Percentiles rank a stretch among this genome's conserved stretches.
Evolutionary conservation across 2,113 vertebrate genomes (phyloP).

Genomic region (Leptocoma aspasia): DNA sequence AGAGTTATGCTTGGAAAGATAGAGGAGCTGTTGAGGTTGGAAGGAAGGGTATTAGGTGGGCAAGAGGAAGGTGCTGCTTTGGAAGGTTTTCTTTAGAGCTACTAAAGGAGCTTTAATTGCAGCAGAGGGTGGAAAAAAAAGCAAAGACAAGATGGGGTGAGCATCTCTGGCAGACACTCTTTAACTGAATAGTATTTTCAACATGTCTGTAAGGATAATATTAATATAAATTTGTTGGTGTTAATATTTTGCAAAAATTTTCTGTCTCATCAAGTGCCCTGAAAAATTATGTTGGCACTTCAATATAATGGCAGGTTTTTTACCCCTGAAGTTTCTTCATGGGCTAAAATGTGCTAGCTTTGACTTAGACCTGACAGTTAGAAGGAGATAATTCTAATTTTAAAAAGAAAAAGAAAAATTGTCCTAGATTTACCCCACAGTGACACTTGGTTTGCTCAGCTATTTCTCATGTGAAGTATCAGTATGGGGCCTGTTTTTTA

Average conservation of each 20-base stretch:
- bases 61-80: not conserved
- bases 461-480: not conserved
- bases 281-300: not conserved
- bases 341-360: not conserved
- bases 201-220: not conserved
- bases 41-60: not conserved
- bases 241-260: not conserved
- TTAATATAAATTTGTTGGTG: not conserved
- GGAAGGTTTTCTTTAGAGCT: not conserved
- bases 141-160: not conserved
- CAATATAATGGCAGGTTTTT: not conserved
- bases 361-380: not conserved
- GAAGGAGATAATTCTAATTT: not conserved
- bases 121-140: not conserved
- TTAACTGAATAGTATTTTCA: not conserved
- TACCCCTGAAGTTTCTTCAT: not conserved
- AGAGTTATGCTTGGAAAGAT: not conserved
- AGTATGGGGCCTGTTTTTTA: not conserved
- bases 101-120: not conserved
- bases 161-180: not conserved
- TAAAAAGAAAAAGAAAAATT: not conserved
- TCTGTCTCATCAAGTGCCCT: not conserved
- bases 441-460: not conserved
- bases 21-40: not conserved
- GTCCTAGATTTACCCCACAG: not conserved